Conservation (phyloP, 2,888 invertebrate species). For the Catocala nupta region DNA sequence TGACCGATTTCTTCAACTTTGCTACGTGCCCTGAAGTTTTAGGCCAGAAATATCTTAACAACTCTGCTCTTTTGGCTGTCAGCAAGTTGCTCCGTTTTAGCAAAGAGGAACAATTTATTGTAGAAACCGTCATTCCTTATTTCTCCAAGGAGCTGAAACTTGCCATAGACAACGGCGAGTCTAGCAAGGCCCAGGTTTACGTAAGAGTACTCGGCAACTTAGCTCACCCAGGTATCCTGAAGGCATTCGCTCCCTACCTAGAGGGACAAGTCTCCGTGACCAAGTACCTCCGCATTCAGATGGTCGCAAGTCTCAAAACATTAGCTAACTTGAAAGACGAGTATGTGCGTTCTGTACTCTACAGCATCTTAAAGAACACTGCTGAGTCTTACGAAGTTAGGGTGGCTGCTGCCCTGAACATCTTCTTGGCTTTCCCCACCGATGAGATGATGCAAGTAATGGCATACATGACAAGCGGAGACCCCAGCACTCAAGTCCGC, state of each 20-base stretch:
- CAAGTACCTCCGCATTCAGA: conserved; percentile 88
- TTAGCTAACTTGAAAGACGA: conserved; percentile 83
- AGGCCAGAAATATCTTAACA: conserved; percentile 83
- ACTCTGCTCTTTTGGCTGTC: conserved; percentile 87
- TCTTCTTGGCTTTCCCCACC: conserved; percentile 89
- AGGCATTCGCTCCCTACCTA: conserved; percentile 89
- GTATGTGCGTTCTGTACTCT: conserved; percentile 86
- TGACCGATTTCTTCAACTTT: conserved; percentile 87
- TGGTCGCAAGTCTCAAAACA: conserved; percentile 87
- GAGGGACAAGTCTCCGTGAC: conserved; percentile 87
- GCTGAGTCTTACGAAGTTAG: conserved; percentile 90
- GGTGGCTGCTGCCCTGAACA: conserved; percentile 87
- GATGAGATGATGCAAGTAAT: conserved; percentile 89
- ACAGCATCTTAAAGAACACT: conserved; percentile 89
- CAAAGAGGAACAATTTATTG: conserved; percentile 85
- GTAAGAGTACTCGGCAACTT: conserved; percentile 89
- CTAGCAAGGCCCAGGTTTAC: conserved; percentile 87
- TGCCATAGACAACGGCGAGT: conserved; percentile 86
- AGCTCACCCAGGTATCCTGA: conserved; percentile 88
- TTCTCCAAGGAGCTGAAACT: conserved; percentile 83
- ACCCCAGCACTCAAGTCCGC: conserved; percentile 89
- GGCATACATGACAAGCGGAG: conserved; percentile 89
- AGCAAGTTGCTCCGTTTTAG: conserved; percentile 87
- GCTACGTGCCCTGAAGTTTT: conserved; percentile 83
- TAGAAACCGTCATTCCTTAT: conserved; percentile 87